Evolutionary conservation across 2,113 vertebrate species (phyloP).

Genomic region (Pantherophis guttatus): DNA sequence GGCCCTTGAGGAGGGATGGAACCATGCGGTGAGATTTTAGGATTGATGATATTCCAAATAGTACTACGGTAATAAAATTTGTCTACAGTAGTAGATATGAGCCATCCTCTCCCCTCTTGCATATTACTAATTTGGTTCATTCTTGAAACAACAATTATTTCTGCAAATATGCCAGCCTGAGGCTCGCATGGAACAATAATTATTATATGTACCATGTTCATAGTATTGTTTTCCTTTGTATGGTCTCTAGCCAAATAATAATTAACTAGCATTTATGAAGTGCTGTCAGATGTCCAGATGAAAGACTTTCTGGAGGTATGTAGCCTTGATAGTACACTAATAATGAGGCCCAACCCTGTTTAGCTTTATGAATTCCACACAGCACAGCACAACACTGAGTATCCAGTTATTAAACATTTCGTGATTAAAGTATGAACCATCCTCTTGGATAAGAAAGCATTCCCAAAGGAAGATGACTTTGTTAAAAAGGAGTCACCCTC

Average conservation of each 20-base stretch:
- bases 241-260: neutral
- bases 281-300: neutral
- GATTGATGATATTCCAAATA: neutral
- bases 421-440: constrained; percentile 44
- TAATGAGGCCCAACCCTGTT: constrained; percentile 11
- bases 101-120: neutral
- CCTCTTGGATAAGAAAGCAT: neutral
- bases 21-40: neutral
- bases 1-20: neutral
- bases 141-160: neutral
- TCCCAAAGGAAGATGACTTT: constrained; percentile 23
- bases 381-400: neutral
- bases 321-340: neutral
- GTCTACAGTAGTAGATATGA: no score
- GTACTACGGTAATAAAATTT: neutral
- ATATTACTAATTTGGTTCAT: neutral
- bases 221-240: neutral
- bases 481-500: neutral
- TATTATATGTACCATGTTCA: neutral
- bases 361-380: constrained; percentile 50
- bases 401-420: neutral
- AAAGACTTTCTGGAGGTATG: neutral
- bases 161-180: neutral
- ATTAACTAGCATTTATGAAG: neutral
- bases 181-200: neutral